These are phyloP conservation scores for Tauraco hartlaubi DNA, from an alignment of 2,797 vertebrate genomes.

Conservation along the genomic window DNA sequence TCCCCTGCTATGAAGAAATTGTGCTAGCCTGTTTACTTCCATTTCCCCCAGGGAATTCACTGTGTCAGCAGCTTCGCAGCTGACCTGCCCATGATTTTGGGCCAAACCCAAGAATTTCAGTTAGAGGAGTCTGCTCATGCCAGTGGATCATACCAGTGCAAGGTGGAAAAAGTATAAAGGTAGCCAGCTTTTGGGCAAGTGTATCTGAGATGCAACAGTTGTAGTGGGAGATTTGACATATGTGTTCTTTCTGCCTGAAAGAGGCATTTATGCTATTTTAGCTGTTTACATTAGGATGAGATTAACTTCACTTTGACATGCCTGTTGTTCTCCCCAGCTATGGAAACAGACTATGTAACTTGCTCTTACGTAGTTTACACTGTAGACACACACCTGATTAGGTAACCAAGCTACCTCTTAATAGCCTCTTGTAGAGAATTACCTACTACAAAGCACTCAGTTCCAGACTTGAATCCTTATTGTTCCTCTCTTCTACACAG, in stretches of 20 bases:
- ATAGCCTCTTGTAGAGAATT: not conserved
- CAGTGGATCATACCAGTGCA: not conserved
- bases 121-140: not conserved
- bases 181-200: not conserved
- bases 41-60: not conserved
- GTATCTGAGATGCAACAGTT: accelerated
- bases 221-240: not conserved
- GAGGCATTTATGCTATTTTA: not conserved
- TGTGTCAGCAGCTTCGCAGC: not conserved
- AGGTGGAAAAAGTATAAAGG: not conserved
- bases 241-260: not conserved
- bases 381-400: not conserved
- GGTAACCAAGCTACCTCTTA: not conserved
- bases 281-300: not conserved
- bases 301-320: not conserved
- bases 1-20: not conserved
- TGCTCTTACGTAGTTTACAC: not conserved
- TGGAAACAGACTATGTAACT: not conserved
- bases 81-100: not conserved
- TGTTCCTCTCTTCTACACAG: not conserved
- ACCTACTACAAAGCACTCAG: not conserved
- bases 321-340: not conserved
- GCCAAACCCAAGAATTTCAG: not conserved
- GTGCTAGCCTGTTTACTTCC: not conserved
- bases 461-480: not conserved